Evolutionary conservation across 23 tunicate genomes (phyloP).

Genomic region (Botrylloides violaceus): DNA sequence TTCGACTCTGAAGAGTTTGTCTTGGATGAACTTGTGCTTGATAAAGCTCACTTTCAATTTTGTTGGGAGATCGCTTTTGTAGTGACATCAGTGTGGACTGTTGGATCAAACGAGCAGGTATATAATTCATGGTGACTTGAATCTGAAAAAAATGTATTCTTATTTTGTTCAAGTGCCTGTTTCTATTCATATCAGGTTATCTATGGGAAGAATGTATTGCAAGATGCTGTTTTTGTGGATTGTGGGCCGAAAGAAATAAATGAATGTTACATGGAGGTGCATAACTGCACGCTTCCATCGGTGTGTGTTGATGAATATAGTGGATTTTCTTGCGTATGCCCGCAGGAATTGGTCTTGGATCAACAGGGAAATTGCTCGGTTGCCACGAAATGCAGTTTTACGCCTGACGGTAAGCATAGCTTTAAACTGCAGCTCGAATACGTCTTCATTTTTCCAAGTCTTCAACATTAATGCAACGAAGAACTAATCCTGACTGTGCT

Average conservation of each 20-base stretch:
- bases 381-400: slow-evolving; percentile 9
- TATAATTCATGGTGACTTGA: background rate
- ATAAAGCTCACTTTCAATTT: background rate
- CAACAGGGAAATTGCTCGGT: slow-evolving; percentile 52
- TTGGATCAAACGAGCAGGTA: background rate
- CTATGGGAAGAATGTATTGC: background rate
- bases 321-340: slow-evolving; percentile 54
- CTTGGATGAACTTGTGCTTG: background rate
- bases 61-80: background rate
- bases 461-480: too few relatives aligned
- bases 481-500: too few relatives aligned
- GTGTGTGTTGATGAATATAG: slow-evolving; percentile 34
- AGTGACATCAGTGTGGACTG: background rate
- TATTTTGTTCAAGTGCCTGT: background rate
- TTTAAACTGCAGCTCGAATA: background rate
- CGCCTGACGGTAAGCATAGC: slow-evolving; percentile 14
- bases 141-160: background rate
- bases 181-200: background rate
- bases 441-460: too few relatives aligned
- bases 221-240: slow-evolving; percentile 20
- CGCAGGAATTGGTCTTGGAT: slow-evolving; percentile 21
- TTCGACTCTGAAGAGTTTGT: background rate
- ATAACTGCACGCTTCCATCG: slow-evolving; percentile 33
- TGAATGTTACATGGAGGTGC: slow-evolving; percentile 36
- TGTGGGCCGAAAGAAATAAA: slow-evolving; percentile 42